A percentile compares a stretch with the other conserved stretches of the same genome.
Conservation (phyloP, 2,888 invertebrate genomes). For the Emmelina monodactyla region DNA sequence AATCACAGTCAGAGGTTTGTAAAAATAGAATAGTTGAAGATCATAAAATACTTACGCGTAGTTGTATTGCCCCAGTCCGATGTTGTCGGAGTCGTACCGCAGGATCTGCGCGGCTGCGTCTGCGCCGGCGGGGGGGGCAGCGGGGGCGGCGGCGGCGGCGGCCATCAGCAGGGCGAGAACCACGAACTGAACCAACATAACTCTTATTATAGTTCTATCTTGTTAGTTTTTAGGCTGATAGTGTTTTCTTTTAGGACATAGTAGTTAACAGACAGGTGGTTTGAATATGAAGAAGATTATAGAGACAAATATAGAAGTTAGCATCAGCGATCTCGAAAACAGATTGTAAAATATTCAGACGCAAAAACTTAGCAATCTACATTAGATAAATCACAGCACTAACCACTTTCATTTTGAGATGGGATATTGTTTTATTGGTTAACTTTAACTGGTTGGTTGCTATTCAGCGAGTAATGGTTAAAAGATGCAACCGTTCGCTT, state of each 20-base stretch:
- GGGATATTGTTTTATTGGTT: slow-evolving; percentile 22
- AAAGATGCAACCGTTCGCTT: slow-evolving; percentile 22
- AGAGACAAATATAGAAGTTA: too few species aligned
- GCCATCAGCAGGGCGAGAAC: slow-evolving; percentile 36
- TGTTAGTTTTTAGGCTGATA: slow-evolving; percentile 20
- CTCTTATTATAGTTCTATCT: slow-evolving; percentile 30
- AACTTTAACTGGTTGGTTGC: slow-evolving; percentile 28
- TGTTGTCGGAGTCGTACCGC: slow-evolving; percentile 26
- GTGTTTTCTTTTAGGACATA: too few species aligned
- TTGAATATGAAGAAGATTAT: too few species aligned
- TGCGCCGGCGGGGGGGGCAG: slow-evolving; percentile 13
- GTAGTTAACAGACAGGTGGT: too few species aligned
- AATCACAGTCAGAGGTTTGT: too few species aligned
- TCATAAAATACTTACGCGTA: slow-evolving; percentile 28
- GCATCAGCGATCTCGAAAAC: too few species aligned
- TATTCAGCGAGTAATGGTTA: slow-evolving; percentile 47
- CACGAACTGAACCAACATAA: slow-evolving; percentile 26
- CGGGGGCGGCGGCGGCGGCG: slow-evolving; percentile 29
- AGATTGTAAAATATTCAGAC: too few species aligned
- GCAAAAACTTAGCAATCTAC: too few species aligned
- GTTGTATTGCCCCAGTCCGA: slow-evolving; percentile 32
- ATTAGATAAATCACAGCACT: too few species aligned
- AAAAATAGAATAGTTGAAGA: too few species aligned
- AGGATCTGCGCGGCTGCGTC: slow-evolving; percentile 22
- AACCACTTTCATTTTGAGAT: slow-evolving; percentile 58